phyloP scores from a whole-genome alignment of 2,113 vertebrate species.

The Dicrurus megarhynchus region DNA sequence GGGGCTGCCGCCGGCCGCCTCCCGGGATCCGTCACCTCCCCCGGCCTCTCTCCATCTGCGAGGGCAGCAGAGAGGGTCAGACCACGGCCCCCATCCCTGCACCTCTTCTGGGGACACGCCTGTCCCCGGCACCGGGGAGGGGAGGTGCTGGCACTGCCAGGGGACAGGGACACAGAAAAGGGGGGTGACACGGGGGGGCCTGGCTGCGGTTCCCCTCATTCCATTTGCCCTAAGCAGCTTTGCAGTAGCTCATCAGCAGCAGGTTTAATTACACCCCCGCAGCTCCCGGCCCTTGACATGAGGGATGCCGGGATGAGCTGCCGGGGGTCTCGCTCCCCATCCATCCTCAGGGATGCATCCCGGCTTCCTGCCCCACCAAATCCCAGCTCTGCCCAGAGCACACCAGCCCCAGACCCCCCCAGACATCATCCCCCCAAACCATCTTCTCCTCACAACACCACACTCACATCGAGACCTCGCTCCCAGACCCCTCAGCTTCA shows the following conservation, averaged over 20 bases:
- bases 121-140: accelerated
- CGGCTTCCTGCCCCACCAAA: neutral
- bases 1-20: conserved; percentile 61
- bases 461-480: accelerated
- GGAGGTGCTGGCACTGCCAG: neutral
- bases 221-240: neutral
- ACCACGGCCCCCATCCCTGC: neutral
- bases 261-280: neutral
- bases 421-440: too few relatives aligned
- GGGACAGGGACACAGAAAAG: neutral
- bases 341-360: neutral
- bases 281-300: neutral
- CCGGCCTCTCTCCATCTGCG: conserved; percentile 86
- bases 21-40: conserved; percentile 80
- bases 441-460: neutral
- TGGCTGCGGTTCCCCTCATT: neutral
- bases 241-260: neutral
- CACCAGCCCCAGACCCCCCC: accelerated
- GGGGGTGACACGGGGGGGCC: neutral
- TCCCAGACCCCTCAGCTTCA: accelerated
- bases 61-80: neutral
- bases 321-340: accelerated
- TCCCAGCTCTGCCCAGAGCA: neutral
- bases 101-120: neutral
- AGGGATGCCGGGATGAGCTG: neutral